Conservation (phyloP, 53 echinoderm and acorn worm genomes). For the Arbacia lixula region DNA sequence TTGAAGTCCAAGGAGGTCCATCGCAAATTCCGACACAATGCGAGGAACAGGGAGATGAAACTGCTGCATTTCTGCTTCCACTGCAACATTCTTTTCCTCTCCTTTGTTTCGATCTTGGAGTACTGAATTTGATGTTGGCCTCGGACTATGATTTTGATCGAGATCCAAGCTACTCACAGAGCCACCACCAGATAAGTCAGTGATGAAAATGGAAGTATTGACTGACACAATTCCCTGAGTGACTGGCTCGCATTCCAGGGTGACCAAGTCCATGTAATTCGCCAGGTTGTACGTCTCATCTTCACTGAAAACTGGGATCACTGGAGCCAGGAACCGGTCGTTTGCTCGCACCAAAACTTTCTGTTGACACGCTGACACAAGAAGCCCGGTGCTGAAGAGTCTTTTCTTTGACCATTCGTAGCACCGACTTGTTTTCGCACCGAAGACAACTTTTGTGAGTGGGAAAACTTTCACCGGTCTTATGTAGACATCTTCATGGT, state of each 20-base stretch:
- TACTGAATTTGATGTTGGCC: not conserved
- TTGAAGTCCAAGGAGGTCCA: slow-evolving; percentile 23
- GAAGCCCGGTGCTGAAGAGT: slow-evolving; percentile 93
- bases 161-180: not conserved
- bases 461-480: slow-evolving; percentile 89
- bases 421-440: slow-evolving; percentile 79
- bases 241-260: slow-evolving; percentile 91
- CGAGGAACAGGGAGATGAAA: slow-evolving; percentile 38
- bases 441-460: slow-evolving; percentile 93
- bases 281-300: slow-evolving; percentile 83
- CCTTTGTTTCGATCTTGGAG: not conserved
- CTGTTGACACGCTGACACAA: slow-evolving; percentile 96
- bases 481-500: slow-evolving; percentile 87
- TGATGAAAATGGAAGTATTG: slow-evolving; percentile 89
- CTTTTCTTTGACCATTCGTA: slow-evolving; percentile 95
- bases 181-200: slow-evolving; percentile 59
- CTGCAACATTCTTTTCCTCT: not conserved
- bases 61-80: not conserved
- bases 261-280: slow-evolving; percentile 81
- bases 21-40: slow-evolving; percentile 50
- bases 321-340: slow-evolving; percentile 89
- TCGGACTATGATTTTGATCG: slow-evolving; percentile 17
- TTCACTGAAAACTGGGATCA: slow-evolving; percentile 81
- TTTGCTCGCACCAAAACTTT: slow-evolving; percentile 84
- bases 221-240: slow-evolving; percentile 94